Percentiles rank a stretch among this genome's conserved stretches.
Evolutionary conservation across 1,140 invertebrate species (phyloP).

Genomic region (Heliothis virescens): DNA sequence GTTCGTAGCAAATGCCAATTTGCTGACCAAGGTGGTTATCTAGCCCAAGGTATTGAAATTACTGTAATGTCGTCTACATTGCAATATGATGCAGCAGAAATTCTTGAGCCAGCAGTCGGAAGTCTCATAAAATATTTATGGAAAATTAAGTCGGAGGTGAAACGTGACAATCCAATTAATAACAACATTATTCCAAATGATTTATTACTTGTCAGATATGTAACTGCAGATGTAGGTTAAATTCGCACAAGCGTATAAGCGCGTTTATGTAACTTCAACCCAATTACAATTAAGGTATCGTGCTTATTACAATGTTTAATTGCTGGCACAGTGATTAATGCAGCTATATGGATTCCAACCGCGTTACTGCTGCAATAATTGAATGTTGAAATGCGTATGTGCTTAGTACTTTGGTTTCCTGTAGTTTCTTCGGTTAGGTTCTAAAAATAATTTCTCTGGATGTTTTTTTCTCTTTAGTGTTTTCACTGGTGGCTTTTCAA

Average conservation of each 20-base stretch:
- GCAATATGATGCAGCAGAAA: neutral
- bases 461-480: too few species aligned
- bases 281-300: constrained; percentile 42
- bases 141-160: neutral
- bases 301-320: constrained; percentile 35
- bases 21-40: neutral
- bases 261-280: constrained; percentile 39
- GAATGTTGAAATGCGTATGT: constrained; percentile 20
- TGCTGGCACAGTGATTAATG: constrained; percentile 34
- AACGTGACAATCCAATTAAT: constrained; percentile 1
- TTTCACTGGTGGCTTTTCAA: too few species aligned
- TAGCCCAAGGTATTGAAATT: neutral
- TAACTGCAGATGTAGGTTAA: neutral
- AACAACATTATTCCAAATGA: neutral
- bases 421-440: neutral
- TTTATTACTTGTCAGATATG: constrained; percentile 3
- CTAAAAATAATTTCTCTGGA: too few species aligned
- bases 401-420: neutral
- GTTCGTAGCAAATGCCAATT: neutral
- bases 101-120: neutral
- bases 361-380: neutral
- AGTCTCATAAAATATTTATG: neutral
- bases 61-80: neutral
- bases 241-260: neutral
- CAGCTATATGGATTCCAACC: constrained; percentile 2